phyloP scores from a whole-genome alignment of 2,113 vertebrate species.

The Pleuronectes platessa region DNA sequence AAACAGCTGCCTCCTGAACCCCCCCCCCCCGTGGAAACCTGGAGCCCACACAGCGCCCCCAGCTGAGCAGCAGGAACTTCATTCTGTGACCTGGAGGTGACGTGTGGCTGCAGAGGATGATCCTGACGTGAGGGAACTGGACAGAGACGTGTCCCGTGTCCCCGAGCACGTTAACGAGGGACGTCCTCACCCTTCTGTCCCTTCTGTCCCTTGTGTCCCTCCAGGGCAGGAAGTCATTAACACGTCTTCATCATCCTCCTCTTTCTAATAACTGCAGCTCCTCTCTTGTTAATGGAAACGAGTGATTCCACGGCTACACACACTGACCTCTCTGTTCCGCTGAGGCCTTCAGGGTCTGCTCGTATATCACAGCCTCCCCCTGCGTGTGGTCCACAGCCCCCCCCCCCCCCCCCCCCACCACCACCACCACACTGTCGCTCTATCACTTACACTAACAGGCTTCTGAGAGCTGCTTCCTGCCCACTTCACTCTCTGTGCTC shows the following conservation, averaged over 20 bases:
- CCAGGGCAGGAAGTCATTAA: constrained; percentile 48
- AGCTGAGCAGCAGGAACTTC: too few relatives aligned
- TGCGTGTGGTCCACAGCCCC: not conserved
- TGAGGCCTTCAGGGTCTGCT: not conserved
- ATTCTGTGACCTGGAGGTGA: too few relatives aligned
- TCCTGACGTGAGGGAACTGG: too few relatives aligned
- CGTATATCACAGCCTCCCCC: constrained; percentile 11
- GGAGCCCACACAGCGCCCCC: too few relatives aligned
- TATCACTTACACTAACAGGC: constrained; percentile 71
- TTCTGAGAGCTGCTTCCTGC: constrained; percentile 51
- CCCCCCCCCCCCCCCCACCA: too few relatives aligned
- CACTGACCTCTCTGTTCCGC: not conserved
- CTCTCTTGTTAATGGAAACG: constrained; percentile 58
- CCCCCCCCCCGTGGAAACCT: too few relatives aligned
- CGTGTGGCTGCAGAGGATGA: too few relatives aligned
- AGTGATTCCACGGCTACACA: constrained; percentile 9
- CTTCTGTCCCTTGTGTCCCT: not conserved
- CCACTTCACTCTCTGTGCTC: not conserved
- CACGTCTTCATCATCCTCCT: constrained; percentile 2
- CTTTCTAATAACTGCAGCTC: constrained; percentile 29
- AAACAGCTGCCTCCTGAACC: not conserved
- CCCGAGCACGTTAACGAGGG: constrained; percentile 41
- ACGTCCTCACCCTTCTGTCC: constrained; percentile 31
- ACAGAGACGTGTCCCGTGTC: constrained; percentile 17
- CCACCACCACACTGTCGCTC: constrained; percentile 64